A percentile compares a stretch with the other conserved stretches of the same genome.
Evolutionary conservation across 2,888 invertebrate genomes (phyloP).

Genomic region (Eupithecia centaureata): DNA sequence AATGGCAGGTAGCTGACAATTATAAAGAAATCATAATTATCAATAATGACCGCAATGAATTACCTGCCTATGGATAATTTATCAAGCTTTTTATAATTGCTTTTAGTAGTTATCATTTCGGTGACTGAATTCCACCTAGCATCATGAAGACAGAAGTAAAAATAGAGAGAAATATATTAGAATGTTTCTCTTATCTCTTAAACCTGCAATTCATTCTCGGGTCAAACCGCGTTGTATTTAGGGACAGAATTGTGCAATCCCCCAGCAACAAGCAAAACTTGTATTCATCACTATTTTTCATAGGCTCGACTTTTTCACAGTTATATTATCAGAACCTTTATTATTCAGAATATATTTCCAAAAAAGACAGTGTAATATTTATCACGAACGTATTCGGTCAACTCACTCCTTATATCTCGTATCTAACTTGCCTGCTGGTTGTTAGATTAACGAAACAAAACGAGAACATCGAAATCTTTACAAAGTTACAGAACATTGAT

Average conservation of each 20-base stretch:
- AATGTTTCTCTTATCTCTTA: slow-evolving; percentile 47
- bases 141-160: background rate
- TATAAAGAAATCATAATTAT: background rate
- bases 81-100: background rate
- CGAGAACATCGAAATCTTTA: slow-evolving; percentile 43
- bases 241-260: slow-evolving; percentile 38
- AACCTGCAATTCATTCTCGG: slow-evolving; percentile 46
- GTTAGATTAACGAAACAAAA: slow-evolving; percentile 43
- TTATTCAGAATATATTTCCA: slow-evolving; percentile 34
- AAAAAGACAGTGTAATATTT: slow-evolving; percentile 35
- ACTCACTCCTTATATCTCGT: slow-evolving; percentile 41
- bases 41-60: background rate
- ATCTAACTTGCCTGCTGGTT: slow-evolving; percentile 41
- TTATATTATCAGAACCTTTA: slow-evolving; percentile 38
- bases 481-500: slow-evolving; percentile 50
- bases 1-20: background rate
- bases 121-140: background rate
- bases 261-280: slow-evolving; percentile 43
- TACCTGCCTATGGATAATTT: background rate
- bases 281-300: slow-evolving; percentile 47
- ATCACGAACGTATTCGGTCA: background rate
- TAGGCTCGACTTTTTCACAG: slow-evolving; percentile 41
- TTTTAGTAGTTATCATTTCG: background rate
- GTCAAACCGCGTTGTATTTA: slow-evolving; percentile 45
- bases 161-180: background rate